Conservation (phyloP, 2,797 vertebrate species). For the Tangara arthus region DNA sequence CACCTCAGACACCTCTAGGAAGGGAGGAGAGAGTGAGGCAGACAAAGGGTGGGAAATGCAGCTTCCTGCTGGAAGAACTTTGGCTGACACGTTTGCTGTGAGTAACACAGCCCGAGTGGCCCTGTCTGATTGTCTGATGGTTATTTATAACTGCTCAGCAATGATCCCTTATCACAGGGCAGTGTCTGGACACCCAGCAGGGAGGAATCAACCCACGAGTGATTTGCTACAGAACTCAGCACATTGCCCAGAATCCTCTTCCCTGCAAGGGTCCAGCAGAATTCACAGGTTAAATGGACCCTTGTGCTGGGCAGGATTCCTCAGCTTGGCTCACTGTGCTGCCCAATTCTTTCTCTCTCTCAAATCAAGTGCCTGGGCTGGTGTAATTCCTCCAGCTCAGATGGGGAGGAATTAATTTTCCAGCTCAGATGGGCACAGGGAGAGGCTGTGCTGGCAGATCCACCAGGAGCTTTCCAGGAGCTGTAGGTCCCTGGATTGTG, state of each 20-base stretch:
- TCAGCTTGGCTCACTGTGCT: neutral
- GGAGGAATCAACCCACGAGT: neutral
- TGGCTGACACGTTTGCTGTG: conserved; percentile 23
- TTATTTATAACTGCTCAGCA: conserved; percentile 31
- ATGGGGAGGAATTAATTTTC: no score
- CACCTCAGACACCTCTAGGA: neutral
- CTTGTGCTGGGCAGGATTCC: neutral
- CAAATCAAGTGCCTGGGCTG: neutral
- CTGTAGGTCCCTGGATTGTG: neutral
- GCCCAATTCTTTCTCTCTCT: neutral
- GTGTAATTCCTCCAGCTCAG: rapidly evolving
- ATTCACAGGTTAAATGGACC: neutral
- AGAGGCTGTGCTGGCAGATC: neutral
- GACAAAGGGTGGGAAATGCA: conserved; percentile 23
- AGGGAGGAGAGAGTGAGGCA: conserved; percentile 11
- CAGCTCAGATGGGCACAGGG: neutral
- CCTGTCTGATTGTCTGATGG: neutral
- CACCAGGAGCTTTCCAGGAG: neutral
- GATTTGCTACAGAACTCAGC: neutral
- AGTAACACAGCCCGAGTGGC: neutral
- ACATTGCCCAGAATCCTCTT: neutral
- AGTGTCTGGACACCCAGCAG: neutral
- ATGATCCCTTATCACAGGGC: neutral
- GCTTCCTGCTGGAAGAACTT: conserved; percentile 28
- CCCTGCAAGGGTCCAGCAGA: neutral